Conservation (phyloP, 2,113 vertebrate genomes). For the Mustela nigripes region DNA sequence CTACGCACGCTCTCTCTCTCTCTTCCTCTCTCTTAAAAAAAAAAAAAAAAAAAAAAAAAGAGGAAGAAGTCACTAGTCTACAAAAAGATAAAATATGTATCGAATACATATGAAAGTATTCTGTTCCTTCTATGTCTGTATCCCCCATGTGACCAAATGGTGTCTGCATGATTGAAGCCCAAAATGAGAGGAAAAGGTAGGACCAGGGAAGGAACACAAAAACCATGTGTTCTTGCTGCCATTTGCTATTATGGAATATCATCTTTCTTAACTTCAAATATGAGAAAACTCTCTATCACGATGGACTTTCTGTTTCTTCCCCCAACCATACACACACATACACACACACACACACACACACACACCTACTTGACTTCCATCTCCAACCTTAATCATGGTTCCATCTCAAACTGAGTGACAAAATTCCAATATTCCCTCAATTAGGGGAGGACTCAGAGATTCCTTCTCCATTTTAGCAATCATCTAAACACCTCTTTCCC, state of each 20-base stretch:
- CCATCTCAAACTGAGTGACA: conserved; percentile 3
- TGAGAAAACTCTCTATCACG: background rate
- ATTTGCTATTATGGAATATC: background rate
- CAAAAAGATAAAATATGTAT: background rate
- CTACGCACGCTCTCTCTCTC: background rate
- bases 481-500: background rate
- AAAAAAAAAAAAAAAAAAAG: background rate
- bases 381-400: background rate
- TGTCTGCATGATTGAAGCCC: background rate
- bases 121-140: background rate
- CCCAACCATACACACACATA: background rate
- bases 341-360: background rate
- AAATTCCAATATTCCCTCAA: background rate
- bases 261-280: background rate
- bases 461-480: background rate
- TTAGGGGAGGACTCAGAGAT: background rate
- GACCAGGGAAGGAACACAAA: background rate
- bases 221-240: background rate
- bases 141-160: background rate
- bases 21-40: background rate
- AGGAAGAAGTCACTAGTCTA: background rate
- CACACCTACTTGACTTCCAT: background rate
- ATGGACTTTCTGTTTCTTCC: background rate
- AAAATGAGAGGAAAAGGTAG: background rate
- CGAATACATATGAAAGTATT: background rate